Evolutionary conservation across 2,888 invertebrate species (phyloP).

Genomic region (Tetramorium bicarinatum): DNA sequence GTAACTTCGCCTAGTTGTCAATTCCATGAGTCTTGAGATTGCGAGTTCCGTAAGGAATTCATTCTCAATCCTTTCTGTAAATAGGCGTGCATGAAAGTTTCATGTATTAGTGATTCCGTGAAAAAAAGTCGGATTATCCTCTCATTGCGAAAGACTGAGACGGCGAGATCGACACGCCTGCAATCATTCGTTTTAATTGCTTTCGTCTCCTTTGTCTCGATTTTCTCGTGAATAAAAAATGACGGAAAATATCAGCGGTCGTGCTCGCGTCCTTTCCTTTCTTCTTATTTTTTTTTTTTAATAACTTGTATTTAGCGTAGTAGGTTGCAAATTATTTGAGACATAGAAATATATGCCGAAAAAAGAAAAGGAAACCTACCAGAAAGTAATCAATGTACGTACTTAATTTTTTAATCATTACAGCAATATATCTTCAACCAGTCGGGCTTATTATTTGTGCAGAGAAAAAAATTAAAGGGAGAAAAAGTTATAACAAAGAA

Average conservation of each 20-base stretch:
- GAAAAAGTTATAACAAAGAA: slow-evolving; percentile 21
- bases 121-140: slow-evolving; percentile 20
- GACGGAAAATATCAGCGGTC: neutral
- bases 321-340: slow-evolving; percentile 57
- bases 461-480: neutral
- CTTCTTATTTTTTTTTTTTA: slow-evolving; percentile 35
- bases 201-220: slow-evolving; percentile 44
- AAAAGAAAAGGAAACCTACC: slow-evolving; percentile 27
- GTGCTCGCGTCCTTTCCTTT: slow-evolving; percentile 11
- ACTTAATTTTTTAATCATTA: slow-evolving; percentile 63
- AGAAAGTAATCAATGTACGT: slow-evolving; percentile 45
- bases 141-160: slow-evolving; percentile 69
- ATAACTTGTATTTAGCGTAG: slow-evolving; percentile 51
- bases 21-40: slow-evolving; percentile 61
- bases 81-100: slow-evolving; percentile 61
- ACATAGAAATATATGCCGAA: slow-evolving; percentile 62
- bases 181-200: slow-evolving; percentile 48
- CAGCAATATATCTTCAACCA: slow-evolving; percentile 29
- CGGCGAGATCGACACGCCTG: slow-evolving; percentile 49
- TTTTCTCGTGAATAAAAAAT: slow-evolving; percentile 24
- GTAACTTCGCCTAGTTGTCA: slow-evolving; percentile 68
- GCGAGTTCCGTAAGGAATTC: slow-evolving; percentile 38
- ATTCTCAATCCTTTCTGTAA: slow-evolving; percentile 61
- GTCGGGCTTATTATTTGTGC: neutral
- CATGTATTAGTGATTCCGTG: slow-evolving; percentile 44